Evolutionary conservation across 2,113 vertebrate species (phyloP).

Genomic region (Paradisaea rubra): DNA sequence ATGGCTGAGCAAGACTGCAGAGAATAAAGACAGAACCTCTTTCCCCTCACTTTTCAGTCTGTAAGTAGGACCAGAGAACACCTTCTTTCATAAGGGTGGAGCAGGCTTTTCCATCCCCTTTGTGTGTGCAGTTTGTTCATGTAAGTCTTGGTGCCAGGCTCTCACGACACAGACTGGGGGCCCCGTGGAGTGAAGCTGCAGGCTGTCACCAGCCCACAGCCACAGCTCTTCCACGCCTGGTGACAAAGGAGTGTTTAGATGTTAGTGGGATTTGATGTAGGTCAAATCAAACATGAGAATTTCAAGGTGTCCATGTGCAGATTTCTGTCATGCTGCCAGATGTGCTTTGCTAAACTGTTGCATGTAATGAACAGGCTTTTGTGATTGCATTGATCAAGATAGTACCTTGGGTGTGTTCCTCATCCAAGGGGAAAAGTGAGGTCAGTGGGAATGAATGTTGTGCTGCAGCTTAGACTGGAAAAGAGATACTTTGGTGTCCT

Average conservation of each 20-base stretch:
- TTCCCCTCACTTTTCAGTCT: not conserved
- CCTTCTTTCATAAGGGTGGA: not conserved
- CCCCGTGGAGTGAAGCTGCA: not conserved
- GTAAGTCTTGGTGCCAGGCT: not conserved
- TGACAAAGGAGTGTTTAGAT: not conserved
- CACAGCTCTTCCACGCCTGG: not conserved
- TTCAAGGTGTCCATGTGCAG: not conserved
- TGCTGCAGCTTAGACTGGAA: not conserved
- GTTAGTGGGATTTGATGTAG: not conserved
- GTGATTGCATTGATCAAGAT: slow-evolving; percentile 13
- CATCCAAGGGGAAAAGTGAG: not conserved
- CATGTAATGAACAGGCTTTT: not conserved
- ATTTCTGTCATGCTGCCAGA: not conserved
- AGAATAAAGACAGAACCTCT: not conserved
- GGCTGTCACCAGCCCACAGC: not conserved
- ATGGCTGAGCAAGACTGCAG: not conserved
- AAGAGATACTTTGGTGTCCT: not conserved
- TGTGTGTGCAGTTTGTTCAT: not conserved
- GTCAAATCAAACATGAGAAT: not conserved
- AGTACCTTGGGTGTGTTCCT: not conserved
- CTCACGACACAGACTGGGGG: not conserved
- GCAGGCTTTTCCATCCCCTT: not conserved
- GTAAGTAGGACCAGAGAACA: not conserved
- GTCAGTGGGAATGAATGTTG: slow-evolving; percentile 6
- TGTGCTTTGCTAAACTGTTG: not conserved